A percentile compares a stretch with the other conserved stretches of the same genome.
Evolutionary conservation across 2,888 invertebrate genomes (phyloP).

Genomic region (Ophraella communa): DNA sequence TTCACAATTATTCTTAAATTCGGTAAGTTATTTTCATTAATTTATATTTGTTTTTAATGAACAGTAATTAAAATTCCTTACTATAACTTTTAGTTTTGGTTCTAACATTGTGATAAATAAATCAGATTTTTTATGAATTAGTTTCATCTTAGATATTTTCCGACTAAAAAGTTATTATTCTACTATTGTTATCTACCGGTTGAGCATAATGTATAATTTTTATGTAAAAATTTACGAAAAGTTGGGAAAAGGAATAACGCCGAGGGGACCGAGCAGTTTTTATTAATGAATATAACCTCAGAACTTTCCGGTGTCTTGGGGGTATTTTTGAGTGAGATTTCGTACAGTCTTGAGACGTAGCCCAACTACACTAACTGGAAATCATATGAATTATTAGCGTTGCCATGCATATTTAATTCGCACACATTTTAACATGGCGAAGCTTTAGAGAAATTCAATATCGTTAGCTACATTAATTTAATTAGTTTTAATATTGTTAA

Average conservation of each 20-base stretch:
- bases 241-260: conserved; percentile 21
- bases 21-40: too few relatives aligned
- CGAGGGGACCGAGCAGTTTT: conserved; percentile 14
- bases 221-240: conserved; percentile 22
- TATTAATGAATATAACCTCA: conserved; percentile 20
- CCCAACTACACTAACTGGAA: conserved; percentile 3
- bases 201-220: conserved; percentile 21
- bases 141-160: not conserved
- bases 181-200: conserved; percentile 19
- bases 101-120: too few relatives aligned
- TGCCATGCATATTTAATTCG: conserved; percentile 2
- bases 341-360: conserved; percentile 17
- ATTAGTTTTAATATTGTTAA: not conserved
- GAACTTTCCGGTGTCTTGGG: conserved; percentile 19
- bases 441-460: not conserved
- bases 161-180: conserved; percentile 5
- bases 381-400: conserved; percentile 3
- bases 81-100: too few relatives aligned
- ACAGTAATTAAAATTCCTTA: too few relatives aligned
- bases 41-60: too few relatives aligned
- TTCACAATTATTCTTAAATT: too few relatives aligned
- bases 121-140: too few relatives aligned
- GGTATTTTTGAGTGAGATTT: conserved; percentile 20
- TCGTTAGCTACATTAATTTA: not conserved
- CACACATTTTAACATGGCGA: not conserved